These are phyloP conservation scores for Colletes gigas DNA, from an alignment of 1,140 invertebrate species.

Conservation along the genomic window DNA sequence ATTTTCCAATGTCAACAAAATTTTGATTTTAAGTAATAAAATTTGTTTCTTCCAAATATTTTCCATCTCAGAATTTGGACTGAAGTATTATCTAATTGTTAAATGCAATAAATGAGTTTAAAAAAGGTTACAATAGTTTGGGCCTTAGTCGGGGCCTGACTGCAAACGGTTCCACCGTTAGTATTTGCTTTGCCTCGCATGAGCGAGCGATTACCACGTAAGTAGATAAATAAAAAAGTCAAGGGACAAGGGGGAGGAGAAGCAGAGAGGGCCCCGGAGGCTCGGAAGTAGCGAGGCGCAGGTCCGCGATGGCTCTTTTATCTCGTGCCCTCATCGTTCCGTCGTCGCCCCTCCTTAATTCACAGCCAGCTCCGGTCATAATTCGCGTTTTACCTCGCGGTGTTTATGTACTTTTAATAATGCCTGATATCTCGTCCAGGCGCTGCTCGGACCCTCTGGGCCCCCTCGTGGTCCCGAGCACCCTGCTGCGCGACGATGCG, in stretches of 20 bases:
- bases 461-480: slow-evolving; percentile 52
- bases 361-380: slow-evolving; percentile 75
- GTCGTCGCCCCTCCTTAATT: slow-evolving; percentile 78
- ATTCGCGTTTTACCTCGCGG: slow-evolving; percentile 77
- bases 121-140: no score
- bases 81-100: no score
- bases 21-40: no score
- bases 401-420: slow-evolving; percentile 81
- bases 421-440: slow-evolving; percentile 77
- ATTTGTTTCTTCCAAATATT: no score
- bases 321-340: slow-evolving; percentile 69
- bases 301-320: slow-evolving; percentile 63
- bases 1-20: no score
- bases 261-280: neutral
- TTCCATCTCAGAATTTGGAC: no score
- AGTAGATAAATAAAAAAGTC: neutral
- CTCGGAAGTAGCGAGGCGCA: slow-evolving; percentile 25
- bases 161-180: no score
- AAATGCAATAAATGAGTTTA: no score
- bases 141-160: no score
- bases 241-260: neutral
- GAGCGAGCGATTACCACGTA: neutral
- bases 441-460: slow-evolving; percentile 67
- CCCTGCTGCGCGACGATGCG: slow-evolving; percentile 77
- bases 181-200: neutral